Percentiles rank a stretch among this genome's conserved stretches.
Conservation (phyloP, 2,797 vertebrate species). For the Florisuga fusca region DNA sequence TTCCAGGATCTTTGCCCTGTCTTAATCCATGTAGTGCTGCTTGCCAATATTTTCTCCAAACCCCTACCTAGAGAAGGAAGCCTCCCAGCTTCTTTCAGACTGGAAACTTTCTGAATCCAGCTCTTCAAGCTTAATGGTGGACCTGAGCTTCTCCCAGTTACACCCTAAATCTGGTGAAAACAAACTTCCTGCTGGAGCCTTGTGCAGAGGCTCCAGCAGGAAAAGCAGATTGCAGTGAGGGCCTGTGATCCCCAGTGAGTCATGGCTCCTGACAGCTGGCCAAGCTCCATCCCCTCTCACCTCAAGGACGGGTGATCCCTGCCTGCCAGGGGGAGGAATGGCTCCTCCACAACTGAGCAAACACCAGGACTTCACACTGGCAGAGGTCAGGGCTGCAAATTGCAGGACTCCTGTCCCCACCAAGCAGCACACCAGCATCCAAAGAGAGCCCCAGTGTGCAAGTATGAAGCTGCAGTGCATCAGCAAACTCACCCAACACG, state of each 20-base stretch:
- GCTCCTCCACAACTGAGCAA: background rate
- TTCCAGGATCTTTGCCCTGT: background rate
- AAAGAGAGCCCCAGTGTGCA: constrained; percentile 35
- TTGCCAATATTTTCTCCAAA: background rate
- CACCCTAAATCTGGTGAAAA: background rate
- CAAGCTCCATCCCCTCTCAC: constrained; percentile 35
- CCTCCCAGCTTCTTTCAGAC: background rate
- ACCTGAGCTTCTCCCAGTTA: background rate
- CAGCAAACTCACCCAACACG: background rate
- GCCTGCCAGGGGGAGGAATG: background rate
- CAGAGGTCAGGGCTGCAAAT: background rate
- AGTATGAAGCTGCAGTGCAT: background rate
- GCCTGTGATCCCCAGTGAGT: constrained; percentile 34
- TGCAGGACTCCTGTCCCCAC: background rate
- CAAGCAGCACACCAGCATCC: background rate
- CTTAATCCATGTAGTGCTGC: background rate
- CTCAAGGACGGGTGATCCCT: constrained; percentile 25
- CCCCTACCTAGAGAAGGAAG: background rate
- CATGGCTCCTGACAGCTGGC: background rate
- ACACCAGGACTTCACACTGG: background rate
- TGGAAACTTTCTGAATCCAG: constrained; percentile 22
- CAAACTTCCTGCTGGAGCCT: constrained; percentile 31
- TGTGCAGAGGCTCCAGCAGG: background rate
- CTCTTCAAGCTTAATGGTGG: background rate
- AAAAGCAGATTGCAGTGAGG: constrained; percentile 19